Evolutionary conservation across 2,888 invertebrate genomes (phyloP).

Genomic region (Trichogramma dendrolimi): DNA sequence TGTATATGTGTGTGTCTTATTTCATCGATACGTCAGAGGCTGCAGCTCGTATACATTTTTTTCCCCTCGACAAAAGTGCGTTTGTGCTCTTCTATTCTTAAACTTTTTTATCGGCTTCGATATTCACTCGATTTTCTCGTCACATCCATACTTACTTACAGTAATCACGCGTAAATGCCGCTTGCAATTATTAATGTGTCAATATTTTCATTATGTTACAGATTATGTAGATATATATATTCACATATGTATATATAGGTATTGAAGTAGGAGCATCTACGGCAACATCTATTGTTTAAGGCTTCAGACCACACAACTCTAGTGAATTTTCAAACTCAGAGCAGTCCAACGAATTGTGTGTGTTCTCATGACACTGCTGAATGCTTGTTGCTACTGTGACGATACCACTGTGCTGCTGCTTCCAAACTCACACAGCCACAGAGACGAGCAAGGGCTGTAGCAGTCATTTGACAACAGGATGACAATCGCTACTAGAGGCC

Average conservation of each 20-base stretch:
- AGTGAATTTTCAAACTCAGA: conserved; percentile 34
- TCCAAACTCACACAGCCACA: conserved; percentile 41
- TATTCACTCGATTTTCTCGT: too few relatives aligned
- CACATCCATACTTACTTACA: too few relatives aligned
- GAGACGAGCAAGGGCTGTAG: conserved; percentile 35
- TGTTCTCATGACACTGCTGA: conserved; percentile 50
- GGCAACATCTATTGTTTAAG: conserved; percentile 21
- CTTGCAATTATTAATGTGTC: too few relatives aligned
- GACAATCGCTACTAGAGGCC: conserved; percentile 64
- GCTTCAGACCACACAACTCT: conserved; percentile 46
- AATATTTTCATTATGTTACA: conserved; percentile 38
- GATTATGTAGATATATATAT: conserved; percentile 49
- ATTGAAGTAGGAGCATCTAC: too few relatives aligned
- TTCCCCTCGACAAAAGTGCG: too few relatives aligned
- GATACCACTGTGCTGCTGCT: conserved; percentile 27
- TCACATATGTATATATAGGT: too few relatives aligned
- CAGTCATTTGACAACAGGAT: conserved; percentile 52
- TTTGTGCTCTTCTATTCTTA: too few relatives aligned
- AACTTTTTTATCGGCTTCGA: too few relatives aligned
- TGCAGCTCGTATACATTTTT: too few relatives aligned
- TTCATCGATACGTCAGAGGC: too few relatives aligned
- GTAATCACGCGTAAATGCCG: too few relatives aligned
- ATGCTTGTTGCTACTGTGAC: conserved; percentile 47
- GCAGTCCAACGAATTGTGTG: conserved; percentile 34
- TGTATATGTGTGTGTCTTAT: too few relatives aligned